phyloP scores from a whole-genome alignment of 2,888 invertebrate genomes.

The Urechis unicinctus region DNA sequence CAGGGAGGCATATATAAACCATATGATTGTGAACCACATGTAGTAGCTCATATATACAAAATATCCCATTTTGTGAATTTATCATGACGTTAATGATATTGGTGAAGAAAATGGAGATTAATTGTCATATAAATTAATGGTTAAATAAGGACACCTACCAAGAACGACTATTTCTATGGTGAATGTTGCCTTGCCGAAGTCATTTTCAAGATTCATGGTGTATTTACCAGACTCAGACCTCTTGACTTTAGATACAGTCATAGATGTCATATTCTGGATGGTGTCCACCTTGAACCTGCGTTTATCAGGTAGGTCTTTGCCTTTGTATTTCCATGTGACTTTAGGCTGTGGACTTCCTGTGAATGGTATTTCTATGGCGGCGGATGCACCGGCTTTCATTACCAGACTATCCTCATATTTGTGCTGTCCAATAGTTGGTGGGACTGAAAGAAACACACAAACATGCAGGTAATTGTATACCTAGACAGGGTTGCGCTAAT shows the following conservation, averaged over 20 bases:
- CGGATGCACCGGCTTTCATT: constrained; percentile 16
- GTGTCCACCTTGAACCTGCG: constrained; percentile 10
- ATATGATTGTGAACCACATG: no score
- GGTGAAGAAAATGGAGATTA: no score
- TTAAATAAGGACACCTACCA: constrained; percentile 60
- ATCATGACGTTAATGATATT: no score
- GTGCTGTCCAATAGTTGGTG: constrained; percentile 25
- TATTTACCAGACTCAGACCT: constrained; percentile 19
- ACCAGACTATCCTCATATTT: constrained; percentile 22
- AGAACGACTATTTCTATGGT: constrained; percentile 17
- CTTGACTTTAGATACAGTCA: constrained; percentile 18
- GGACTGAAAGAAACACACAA: constrained; percentile 14
- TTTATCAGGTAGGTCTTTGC: constrained; percentile 12
- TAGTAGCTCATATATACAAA: no score
- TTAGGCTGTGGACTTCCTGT: constrained; percentile 15
- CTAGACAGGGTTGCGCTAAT: no score
- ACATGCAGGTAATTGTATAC: no score
- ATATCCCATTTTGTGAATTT: no score
- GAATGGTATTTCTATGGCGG: constrained; percentile 23
- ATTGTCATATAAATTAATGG: no score
- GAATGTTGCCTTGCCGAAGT: constrained; percentile 14
- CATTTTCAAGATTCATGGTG: constrained; percentile 17
- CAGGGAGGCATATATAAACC: no score
- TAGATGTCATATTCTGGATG: constrained; percentile 15
- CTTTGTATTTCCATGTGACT: constrained; percentile 14